phyloP scores from a whole-genome alignment of 2,797 vertebrate species.

The Danionella dracula region DNA sequence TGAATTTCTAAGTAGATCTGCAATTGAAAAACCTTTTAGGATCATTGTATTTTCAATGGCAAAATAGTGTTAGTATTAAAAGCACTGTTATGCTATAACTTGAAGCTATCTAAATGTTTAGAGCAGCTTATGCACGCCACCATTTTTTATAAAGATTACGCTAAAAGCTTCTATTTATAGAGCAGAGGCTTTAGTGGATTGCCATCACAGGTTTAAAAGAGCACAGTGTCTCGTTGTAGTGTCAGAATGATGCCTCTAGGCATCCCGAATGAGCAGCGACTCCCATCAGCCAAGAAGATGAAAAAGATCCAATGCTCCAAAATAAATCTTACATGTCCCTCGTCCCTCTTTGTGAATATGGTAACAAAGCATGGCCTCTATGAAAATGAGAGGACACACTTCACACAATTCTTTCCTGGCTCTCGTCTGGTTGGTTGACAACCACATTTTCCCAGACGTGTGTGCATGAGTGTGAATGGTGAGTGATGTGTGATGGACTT shows the following conservation, averaged over 20 bases:
- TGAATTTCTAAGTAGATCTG: slow-evolving; percentile 12
- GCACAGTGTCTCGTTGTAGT: slow-evolving; percentile 54
- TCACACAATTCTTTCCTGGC: slow-evolving; percentile 30
- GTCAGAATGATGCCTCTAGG: slow-evolving; percentile 19
- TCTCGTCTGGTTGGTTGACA: too few species aligned
- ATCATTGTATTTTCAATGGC: background rate
- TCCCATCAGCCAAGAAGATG: slow-evolving; percentile 16
- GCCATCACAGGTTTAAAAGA: slow-evolving; percentile 71
- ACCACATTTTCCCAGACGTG: too few species aligned
- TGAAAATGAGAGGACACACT: slow-evolving; percentile 50
- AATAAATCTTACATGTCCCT: slow-evolving; percentile 66
- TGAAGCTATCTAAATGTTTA: slow-evolving; percentile 56
- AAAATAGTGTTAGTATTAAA: slow-evolving; percentile 3
- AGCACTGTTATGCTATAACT: slow-evolving; percentile 4
- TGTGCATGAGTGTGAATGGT: too few species aligned
- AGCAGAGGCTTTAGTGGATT: slow-evolving; percentile 62
- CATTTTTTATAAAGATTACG: slow-evolving; percentile 65
- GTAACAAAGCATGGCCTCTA: slow-evolving; percentile 50
- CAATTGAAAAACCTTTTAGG: background rate
- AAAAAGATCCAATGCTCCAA: slow-evolving; percentile 31
- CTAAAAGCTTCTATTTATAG: slow-evolving; percentile 72
- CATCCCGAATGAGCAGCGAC: slow-evolving; percentile 30
- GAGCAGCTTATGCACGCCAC: slow-evolving; percentile 69
- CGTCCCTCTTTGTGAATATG: slow-evolving; percentile 48
- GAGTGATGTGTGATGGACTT: too few species aligned